Evolutionary conservation across 2,797 vertebrate genomes (phyloP).

Genomic region (Tinamus major): DNA sequence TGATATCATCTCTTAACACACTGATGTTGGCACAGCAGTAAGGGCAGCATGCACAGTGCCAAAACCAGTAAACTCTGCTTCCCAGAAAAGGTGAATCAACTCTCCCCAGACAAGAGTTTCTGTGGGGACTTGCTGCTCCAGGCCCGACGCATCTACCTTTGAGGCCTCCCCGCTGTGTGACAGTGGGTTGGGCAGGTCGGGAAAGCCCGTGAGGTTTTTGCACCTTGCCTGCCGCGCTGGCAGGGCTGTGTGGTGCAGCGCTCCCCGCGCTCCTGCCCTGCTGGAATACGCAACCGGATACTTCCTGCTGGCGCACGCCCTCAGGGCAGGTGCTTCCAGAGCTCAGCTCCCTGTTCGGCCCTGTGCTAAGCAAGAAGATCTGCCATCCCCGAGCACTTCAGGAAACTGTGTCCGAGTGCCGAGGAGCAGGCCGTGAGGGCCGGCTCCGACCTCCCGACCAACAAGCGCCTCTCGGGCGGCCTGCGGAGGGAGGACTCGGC

Average conservation of each 20-base stretch:
- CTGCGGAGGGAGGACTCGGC: too few species aligned
- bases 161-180: neutral
- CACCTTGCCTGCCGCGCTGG: neutral
- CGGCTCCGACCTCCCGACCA: too few species aligned
- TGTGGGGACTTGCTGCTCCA: neutral
- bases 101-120: fast-evolving
- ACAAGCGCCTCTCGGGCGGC: too few species aligned
- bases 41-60: fast-evolving
- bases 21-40: neutral
- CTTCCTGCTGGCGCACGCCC: too few species aligned
- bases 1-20: fast-evolving
- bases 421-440: neutral
- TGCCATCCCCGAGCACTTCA: neutral
- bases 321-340: neutral
- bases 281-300: neutral
- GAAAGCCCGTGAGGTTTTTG: too few species aligned
- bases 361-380: too few species aligned
- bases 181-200: neutral
- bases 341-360: neutral
- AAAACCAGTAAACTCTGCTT: neutral
- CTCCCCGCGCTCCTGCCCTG: too few species aligned
- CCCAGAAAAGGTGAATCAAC: neutral
- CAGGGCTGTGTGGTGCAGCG: too few species aligned
- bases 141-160: neutral
- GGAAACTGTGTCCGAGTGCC: neutral